Percentiles rank a stretch among this genome's conserved stretches.
Evolutionary conservation across 2,797 vertebrate species (phyloP).

Genomic region (Falco naumanni): DNA sequence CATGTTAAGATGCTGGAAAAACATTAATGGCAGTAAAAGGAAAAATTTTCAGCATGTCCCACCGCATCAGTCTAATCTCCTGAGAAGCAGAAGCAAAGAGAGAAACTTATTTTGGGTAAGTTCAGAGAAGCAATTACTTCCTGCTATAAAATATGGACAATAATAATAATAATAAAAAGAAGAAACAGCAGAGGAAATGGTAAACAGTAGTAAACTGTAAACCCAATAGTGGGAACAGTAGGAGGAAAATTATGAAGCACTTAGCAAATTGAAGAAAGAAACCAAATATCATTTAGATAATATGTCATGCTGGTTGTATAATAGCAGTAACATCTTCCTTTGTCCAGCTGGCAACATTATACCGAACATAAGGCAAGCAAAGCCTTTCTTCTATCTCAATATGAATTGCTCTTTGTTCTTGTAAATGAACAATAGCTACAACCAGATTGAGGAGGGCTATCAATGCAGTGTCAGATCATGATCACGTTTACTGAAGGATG

Average conservation of each 20-base stretch:
- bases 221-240: neutral
- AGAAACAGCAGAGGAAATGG: neutral
- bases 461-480: neutral
- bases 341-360: neutral
- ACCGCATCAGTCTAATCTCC: neutral
- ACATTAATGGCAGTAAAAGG: neutral
- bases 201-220: neutral
- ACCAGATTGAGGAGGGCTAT: neutral
- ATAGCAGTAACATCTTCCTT: neutral
- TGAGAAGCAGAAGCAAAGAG: neutral
- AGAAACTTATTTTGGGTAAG: neutral
- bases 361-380: neutral
- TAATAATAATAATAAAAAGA: neutral
- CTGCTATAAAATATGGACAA: neutral
- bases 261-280: constrained; percentile 26
- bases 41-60: neutral
- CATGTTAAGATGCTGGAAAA: neutral
- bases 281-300: neutral
- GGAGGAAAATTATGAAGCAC: neutral
- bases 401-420: neutral
- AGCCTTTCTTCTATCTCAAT: neutral
- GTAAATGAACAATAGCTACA: neutral
- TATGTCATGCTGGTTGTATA: neutral
- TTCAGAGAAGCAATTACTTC: neutral
- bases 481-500: neutral